phyloP scores from a whole-genome alignment of 2,888 invertebrate species.

The Melipona bicolor region DNA sequence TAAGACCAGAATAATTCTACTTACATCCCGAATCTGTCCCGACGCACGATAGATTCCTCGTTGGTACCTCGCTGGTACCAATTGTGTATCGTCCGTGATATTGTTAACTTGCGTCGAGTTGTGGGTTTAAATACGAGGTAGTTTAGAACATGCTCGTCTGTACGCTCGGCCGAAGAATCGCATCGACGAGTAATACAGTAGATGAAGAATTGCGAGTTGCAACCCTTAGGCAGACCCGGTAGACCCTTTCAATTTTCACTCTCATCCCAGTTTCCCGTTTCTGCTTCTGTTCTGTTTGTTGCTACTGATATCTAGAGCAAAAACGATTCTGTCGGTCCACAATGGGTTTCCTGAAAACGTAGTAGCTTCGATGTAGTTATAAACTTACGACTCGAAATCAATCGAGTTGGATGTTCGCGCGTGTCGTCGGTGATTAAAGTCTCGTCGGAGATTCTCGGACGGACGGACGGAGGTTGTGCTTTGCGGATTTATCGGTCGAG shows the following conservation, averaged over 20 bases:
- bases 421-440: not conserved
- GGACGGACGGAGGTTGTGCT: not conserved
- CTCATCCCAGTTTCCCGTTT: too few species aligned
- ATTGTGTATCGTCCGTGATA: not conserved
- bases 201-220: too few species aligned
- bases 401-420: not conserved
- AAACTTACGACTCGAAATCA: not conserved
- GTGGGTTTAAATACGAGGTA: not conserved
- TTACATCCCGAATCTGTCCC: slow-evolving; percentile 38
- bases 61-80: not conserved
- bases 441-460: not conserved
- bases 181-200: too few species aligned
- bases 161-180: too few species aligned
- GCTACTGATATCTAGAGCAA: too few species aligned
- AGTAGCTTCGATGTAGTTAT: too few species aligned
- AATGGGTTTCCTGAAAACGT: too few species aligned
- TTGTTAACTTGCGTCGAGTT: not conserved
- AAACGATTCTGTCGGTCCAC: too few species aligned
- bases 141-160: not conserved
- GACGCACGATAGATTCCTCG: slow-evolving; percentile 45
- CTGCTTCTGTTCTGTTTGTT: too few species aligned
- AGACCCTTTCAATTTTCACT: too few species aligned
- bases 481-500: not conserved
- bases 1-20: slow-evolving; percentile 72
- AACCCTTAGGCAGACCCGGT: too few species aligned